These are phyloP conservation scores for Melinaea marsaeus DNA, from an alignment of 2,888 invertebrate genomes.

Conservation along the genomic window DNA sequence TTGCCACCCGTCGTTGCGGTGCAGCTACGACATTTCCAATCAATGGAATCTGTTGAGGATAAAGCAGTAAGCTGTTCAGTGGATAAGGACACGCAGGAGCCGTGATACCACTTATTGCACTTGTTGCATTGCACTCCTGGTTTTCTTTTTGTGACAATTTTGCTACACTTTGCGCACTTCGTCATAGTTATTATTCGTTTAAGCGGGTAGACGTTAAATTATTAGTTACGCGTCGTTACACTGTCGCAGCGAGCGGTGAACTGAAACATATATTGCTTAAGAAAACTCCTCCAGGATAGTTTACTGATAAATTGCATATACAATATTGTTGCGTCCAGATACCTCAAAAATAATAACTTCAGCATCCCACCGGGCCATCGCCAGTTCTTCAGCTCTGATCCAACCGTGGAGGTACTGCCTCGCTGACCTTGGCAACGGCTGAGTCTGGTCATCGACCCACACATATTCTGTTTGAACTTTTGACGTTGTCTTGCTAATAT, in stretches of 20 bases:
- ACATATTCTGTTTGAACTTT: slow-evolving; percentile 43
- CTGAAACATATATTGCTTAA: background rate
- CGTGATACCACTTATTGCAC: too few species aligned
- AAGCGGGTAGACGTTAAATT: too few species aligned
- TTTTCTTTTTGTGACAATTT: too few species aligned
- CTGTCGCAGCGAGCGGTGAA: too few species aligned
- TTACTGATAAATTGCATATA: background rate
- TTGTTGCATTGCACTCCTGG: too few species aligned
- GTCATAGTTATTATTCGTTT: too few species aligned
- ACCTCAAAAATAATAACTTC: slow-evolving; percentile 63
- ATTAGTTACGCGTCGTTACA: too few species aligned
- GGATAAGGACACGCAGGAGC: too few species aligned
- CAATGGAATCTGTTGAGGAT: too few species aligned
- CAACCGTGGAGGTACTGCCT: slow-evolving; percentile 58
- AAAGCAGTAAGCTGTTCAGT: too few species aligned
- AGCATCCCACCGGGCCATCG: slow-evolving; percentile 54
- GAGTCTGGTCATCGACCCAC: slow-evolving; percentile 65
- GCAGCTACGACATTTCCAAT: too few species aligned
- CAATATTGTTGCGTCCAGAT: background rate
- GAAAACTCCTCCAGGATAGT: slow-evolving; percentile 7
- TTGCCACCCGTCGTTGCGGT: too few species aligned
- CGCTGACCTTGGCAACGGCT: slow-evolving; percentile 62
- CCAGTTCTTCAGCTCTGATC: slow-evolving; percentile 62
- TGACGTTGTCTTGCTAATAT: slow-evolving; percentile 14
- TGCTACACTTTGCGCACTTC: background rate